Conservation (phyloP, 2,113 vertebrate genomes). For the Bolborhynchus lineola region DNA sequence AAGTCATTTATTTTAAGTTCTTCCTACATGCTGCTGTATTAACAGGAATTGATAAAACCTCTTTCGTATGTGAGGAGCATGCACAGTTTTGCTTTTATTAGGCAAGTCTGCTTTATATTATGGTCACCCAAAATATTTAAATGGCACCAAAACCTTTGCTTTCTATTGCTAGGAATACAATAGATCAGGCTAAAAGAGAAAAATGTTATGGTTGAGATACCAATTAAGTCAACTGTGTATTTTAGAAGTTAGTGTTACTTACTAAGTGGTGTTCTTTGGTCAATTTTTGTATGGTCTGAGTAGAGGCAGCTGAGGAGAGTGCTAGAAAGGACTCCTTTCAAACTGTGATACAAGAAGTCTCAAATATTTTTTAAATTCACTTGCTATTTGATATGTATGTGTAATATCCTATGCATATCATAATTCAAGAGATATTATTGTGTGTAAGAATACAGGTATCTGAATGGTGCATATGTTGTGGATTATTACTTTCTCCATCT, state of each 20-base stretch:
- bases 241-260: neutral
- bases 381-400: neutral
- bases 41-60: neutral
- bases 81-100: neutral
- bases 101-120: neutral
- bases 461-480: neutral
- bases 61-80: neutral
- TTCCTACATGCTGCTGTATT: neutral
- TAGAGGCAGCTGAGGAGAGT: neutral
- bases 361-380: neutral
- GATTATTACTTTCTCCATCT: neutral
- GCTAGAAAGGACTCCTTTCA: neutral
- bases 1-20: neutral
- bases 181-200: neutral
- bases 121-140: neutral
- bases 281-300: neutral
- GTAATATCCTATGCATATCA: neutral
- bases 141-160: neutral
- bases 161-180: neutral
- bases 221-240: neutral
- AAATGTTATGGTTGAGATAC: neutral
- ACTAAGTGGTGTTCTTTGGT: neutral
- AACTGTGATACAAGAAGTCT: neutral
- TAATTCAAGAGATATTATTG: neutral
- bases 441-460: neutral